Percentiles rank a stretch among this genome's conserved stretches.
phyloP scores from a whole-genome alignment of 2,888 invertebrate genomes.

The Oegoconia quadripuncta region DNA sequence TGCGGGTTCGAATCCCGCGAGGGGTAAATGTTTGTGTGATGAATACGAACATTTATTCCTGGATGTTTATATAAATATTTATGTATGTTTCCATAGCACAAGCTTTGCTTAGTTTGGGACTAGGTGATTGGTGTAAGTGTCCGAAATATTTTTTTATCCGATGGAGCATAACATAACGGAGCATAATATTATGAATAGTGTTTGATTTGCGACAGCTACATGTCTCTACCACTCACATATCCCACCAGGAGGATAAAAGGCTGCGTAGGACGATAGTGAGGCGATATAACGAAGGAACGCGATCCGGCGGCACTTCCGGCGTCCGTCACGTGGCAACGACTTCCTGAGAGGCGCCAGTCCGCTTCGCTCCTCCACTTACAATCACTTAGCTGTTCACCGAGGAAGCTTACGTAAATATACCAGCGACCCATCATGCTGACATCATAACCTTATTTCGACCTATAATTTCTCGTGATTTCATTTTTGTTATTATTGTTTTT shows the following conservation, averaged over 20 bases:
- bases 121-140: too few relatives aligned
- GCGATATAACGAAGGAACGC: conserved; percentile 67
- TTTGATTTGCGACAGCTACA: conserved; percentile 6
- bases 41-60: too few relatives aligned
- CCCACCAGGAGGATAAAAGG: conserved; percentile 35
- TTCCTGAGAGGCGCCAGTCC: conserved; percentile 72
- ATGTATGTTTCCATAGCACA: too few relatives aligned
- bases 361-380: conserved; percentile 69
- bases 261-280: conserved; percentile 12
- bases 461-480: too few relatives aligned
- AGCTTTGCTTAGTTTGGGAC: too few relatives aligned
- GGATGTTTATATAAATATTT: too few relatives aligned
- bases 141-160: too few relatives aligned
- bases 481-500: too few relatives aligned
- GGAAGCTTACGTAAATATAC: conserved; percentile 37
- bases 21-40: too few relatives aligned
- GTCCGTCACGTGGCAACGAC: conserved; percentile 74
- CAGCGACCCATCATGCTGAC: conserved; percentile 30
- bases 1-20: too few relatives aligned
- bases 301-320: conserved; percentile 73
- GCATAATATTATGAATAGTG: conserved; percentile 2
- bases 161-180: too few relatives aligned
- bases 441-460: too few relatives aligned
- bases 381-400: conserved; percentile 41
- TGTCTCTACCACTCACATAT: conserved; percentile 6